Conservation (phyloP, 2,888 invertebrate species). For the Choreutis nemorana region DNA sequence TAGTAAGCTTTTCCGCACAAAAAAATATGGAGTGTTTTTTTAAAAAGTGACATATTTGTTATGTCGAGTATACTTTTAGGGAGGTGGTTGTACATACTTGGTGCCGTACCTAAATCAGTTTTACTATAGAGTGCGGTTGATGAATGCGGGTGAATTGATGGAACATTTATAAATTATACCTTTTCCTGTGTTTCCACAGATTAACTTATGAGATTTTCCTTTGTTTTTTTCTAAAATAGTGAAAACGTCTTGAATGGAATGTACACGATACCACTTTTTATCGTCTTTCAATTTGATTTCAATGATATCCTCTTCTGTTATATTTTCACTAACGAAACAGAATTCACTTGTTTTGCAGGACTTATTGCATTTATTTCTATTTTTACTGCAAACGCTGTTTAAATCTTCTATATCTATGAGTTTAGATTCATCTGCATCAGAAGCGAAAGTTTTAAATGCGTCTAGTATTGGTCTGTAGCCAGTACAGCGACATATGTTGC, state of each 20-base stretch:
- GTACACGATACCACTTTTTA: slow-evolving; percentile 58
- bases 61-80: too few relatives aligned
- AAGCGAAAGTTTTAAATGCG: slow-evolving; percentile 68
- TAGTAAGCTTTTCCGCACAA: too few relatives aligned
- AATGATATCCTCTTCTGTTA: slow-evolving; percentile 13
- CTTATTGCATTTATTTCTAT: slow-evolving; percentile 11
- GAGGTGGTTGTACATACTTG: too few relatives aligned
- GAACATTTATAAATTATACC: slow-evolving; percentile 50
- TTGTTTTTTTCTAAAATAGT: slow-evolving; percentile 30
- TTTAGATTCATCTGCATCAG: slow-evolving; percentile 31
- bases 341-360: slow-evolving; percentile 26
- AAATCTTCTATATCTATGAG: slow-evolving; percentile 32
- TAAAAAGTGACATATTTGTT: too few relatives aligned
- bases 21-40: too few relatives aligned
- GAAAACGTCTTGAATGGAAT: slow-evolving; percentile 50
- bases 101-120: too few relatives aligned
- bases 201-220: slow-evolving; percentile 58
- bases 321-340: slow-evolving; percentile 24
- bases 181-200: slow-evolving; percentile 76
- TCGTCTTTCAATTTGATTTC: slow-evolving; percentile 27
- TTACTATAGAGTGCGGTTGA: too few relatives aligned
- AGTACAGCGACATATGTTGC: slow-evolving; percentile 79
- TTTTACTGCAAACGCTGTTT: slow-evolving; percentile 13
- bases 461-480: slow-evolving; percentile 71
- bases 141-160: too few relatives aligned